A percentile compares a stretch with the other conserved stretches of the same genome.
Evolutionary conservation across 2,888 invertebrate genomes (phyloP).

Genomic region (Acleris emargana): DNA sequence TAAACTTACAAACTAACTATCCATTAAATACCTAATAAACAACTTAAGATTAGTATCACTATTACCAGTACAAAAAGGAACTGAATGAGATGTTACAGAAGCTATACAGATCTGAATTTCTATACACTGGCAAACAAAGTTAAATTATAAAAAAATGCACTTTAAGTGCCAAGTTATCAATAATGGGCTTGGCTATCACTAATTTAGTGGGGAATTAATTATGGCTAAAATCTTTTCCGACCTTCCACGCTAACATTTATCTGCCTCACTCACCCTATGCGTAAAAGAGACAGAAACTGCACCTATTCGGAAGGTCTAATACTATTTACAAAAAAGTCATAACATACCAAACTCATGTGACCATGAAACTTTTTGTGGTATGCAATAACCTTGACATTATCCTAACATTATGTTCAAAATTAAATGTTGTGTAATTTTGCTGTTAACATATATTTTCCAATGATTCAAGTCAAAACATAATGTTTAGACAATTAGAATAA

Average conservation of each 20-base stretch:
- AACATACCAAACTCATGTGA: no score
- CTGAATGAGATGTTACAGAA: slow-evolving; percentile 56
- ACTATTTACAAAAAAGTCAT: not conserved
- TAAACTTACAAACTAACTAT: slow-evolving; percentile 46
- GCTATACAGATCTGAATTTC: slow-evolving; percentile 39
- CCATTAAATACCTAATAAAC: slow-evolving; percentile 50
- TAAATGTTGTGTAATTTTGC: not conserved
- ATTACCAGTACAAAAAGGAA: slow-evolving; percentile 73
- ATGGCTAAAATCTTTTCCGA: slow-evolving; percentile 9
- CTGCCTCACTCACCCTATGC: not conserved
- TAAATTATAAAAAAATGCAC: slow-evolving; percentile 35
- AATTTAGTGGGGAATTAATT: slow-evolving; percentile 20
- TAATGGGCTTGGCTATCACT: slow-evolving; percentile 30
- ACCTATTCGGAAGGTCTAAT: not conserved
- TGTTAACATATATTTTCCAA: not conserved
- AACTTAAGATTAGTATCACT: slow-evolving; percentile 79
- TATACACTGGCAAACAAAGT: slow-evolving; percentile 32
- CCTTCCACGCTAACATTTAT: no score
- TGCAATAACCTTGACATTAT: no score
- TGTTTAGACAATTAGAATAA: not conserved
- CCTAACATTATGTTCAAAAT: slow-evolving; percentile 1
- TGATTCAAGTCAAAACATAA: not conserved
- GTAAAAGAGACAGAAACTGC: not conserved
- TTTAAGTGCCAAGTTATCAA: slow-evolving; percentile 28
- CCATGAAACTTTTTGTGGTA: no score